Base-by-base conservation (phyloP, 1,140 invertebrate genomes). In the Coelopa frigida region DNA sequence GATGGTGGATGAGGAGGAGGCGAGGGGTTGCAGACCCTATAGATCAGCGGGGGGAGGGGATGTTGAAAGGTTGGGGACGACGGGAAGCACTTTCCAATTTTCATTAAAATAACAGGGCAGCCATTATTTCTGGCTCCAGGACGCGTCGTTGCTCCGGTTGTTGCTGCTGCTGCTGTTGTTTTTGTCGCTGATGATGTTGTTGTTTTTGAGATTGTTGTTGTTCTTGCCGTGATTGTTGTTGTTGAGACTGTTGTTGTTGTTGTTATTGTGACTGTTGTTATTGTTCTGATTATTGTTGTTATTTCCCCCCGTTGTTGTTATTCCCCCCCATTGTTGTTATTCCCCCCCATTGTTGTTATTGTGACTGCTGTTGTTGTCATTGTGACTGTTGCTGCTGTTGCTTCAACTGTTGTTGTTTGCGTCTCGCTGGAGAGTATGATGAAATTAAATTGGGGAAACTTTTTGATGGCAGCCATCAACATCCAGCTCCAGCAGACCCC, bases 361-460 rank as follows among this genome's bases (percentile, higher is more conserved):
- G n/a, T n/a, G n/a, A n/a, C n/a, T n/a, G n/a, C n/a, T n/a, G n/a
- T n/a, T n/a, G n/a, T n/a, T n/a, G n/a, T n/a, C n/a, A n/a, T n/a
- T n/a, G n/a, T n/a, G n/a, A n/a, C n/a, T n/a, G n/a, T n/a, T n/a
- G n/a, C n/a, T n/a, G n/a, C n/a, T n/a, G n/a, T n/a, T n/a, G n/a
- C n/a, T n/a, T n/a, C n/a, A n/a, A n/a, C n/a, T n/a, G n/a, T n/a
- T n/a, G n/a, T n/a, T n/a, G n/a, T n/a, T n/a, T n/a, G n/a, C 21
- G 12, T 23, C 20, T 21, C 20, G 32, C 32, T 29, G 15, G 57
- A 57, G 59, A 65, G 57, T 58, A 61, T 61, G 61, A 59, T 65
- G 56, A 64, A 64, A 64, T 64, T 61, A 64, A 64, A 64, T 64
- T 64, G 61, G 61, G 61, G 61, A 65, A 65, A 65, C 58, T 59